Evolutionary conservation across 2,888 invertebrate genomes (phyloP).

Genomic region (Dolichomitus sp.): DNA sequence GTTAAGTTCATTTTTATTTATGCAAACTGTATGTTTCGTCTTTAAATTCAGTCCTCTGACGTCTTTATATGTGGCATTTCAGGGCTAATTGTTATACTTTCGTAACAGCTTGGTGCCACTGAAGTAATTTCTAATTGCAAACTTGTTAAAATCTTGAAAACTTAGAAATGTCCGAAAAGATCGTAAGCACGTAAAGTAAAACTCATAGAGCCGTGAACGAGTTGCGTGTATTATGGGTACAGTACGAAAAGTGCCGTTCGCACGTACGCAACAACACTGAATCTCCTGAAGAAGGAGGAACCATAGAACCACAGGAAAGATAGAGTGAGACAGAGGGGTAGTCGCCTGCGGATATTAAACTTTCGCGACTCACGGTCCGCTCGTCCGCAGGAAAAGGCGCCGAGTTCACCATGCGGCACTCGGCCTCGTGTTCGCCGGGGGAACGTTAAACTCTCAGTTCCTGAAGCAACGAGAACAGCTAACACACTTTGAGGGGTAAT

Average conservation of each 20-base stretch:
- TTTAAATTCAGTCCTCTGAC: background rate
- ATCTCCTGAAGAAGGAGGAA: background rate
- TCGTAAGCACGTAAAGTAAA: background rate
- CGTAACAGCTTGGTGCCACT: background rate
- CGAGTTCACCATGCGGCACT: slow-evolving; percentile 37
- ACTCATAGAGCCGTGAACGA: slow-evolving; percentile 1
- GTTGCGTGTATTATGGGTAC: background rate
- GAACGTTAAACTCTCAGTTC: slow-evolving; percentile 56
- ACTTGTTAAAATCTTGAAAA: background rate
- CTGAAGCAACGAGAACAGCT: slow-evolving; percentile 33
- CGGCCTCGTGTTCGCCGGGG: slow-evolving; percentile 31
- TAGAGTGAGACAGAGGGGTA: slow-evolving; percentile 3
- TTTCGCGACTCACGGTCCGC: slow-evolving; percentile 33
- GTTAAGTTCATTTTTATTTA: too few relatives aligned
- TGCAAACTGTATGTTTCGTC: background rate
- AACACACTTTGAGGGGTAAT: slow-evolving; percentile 34
- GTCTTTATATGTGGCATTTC: background rate
- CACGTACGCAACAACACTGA: background rate
- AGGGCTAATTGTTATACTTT: background rate
- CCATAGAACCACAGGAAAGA: background rate
- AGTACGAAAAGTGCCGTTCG: slow-evolving; percentile 18
- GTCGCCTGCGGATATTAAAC: slow-evolving; percentile 42
- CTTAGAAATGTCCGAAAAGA: background rate
- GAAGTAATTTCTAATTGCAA: background rate
- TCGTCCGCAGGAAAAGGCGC: slow-evolving; percentile 10